Evolutionary conservation across 2,113 vertebrate genomes (phyloP).

Genomic region (Zosterops borbonicus): DNA sequence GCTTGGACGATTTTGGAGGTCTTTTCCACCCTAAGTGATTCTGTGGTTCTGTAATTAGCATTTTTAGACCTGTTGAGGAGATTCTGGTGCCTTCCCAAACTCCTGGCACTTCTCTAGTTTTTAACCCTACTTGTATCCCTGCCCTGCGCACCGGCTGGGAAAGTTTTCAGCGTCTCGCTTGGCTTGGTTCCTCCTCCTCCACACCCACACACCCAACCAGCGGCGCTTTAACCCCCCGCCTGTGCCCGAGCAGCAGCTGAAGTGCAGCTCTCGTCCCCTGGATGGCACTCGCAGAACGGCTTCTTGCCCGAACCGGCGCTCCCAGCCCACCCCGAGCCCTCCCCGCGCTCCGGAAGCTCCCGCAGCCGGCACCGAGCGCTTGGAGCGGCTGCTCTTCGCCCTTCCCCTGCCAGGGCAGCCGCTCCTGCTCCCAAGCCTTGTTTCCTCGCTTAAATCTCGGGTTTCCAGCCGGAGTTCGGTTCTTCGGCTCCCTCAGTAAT

Average conservation of each 20-base stretch:
- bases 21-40: neutral
- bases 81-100: neutral
- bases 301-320: neutral
- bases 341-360: neutral
- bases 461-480: neutral
- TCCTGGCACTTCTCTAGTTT: rapidly evolving
- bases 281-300: conserved; percentile 51
- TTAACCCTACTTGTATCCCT: rapidly evolving
- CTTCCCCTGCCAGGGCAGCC: neutral
- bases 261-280: conserved; percentile 31
- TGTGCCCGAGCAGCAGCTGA: neutral
- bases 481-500: neutral
- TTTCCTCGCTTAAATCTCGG: rapidly evolving
- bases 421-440: neutral
- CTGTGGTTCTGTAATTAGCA: neutral
- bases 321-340: neutral
- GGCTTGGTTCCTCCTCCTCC: neutral
- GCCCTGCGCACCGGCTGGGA: rapidly evolving
- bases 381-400: neutral
- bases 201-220: rapidly evolving
- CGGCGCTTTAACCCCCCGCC: rapidly evolving
- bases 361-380: too few relatives aligned
- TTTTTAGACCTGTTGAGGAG: neutral
- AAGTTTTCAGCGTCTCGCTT: neutral
- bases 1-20: too few relatives aligned